These are phyloP conservation scores for Caenorhabditis doughertyi DNA, from an alignment of 2,888 invertebrate genomes.

Conservation along the genomic window DNA sequence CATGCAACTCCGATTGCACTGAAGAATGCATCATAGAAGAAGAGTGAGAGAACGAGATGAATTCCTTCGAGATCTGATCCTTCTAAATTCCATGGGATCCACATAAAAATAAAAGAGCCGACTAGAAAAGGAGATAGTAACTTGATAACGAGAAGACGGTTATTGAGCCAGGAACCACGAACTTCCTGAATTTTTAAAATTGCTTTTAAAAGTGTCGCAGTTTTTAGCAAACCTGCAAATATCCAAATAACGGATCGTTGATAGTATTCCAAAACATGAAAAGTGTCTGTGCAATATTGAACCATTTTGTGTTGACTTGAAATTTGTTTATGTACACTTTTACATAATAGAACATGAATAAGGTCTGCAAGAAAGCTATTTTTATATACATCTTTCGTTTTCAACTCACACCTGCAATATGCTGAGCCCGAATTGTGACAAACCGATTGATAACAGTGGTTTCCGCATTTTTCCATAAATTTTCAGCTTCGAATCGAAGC, in stretches of 20 bases:
- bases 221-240: conserved; percentile 75
- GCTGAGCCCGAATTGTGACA: conserved; percentile 72
- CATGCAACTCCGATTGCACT: conserved; percentile 82
- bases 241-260: conserved; percentile 85
- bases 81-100: conserved; percentile 76
- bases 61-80: conserved; percentile 82
- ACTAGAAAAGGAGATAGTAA: conserved; percentile 83
- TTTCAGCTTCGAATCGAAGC: neutral
- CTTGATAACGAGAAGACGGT: conserved; percentile 83
- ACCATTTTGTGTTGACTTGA: conserved; percentile 84
- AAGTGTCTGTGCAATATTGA: conserved; percentile 83
- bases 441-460: conserved; percentile 55
- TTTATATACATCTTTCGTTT: neutral
- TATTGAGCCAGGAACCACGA: conserved; percentile 81
- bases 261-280: conserved; percentile 84
- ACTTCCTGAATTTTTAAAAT: conserved; percentile 60
- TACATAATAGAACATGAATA: conserved; percentile 84
- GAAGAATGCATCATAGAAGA: conserved; percentile 84
- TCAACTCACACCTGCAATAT: conserved; percentile 65
- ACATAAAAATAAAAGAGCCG: conserved; percentile 83
- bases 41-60: conserved; percentile 83
- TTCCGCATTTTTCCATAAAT: conserved; percentile 32
- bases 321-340: conserved; percentile 84
- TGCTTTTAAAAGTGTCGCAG: neutral
- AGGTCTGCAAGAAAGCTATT: conserved; percentile 75